Evolutionary conservation across 2,888 invertebrate species (phyloP).

Genomic region (Drosophila aldrichi): DNA sequence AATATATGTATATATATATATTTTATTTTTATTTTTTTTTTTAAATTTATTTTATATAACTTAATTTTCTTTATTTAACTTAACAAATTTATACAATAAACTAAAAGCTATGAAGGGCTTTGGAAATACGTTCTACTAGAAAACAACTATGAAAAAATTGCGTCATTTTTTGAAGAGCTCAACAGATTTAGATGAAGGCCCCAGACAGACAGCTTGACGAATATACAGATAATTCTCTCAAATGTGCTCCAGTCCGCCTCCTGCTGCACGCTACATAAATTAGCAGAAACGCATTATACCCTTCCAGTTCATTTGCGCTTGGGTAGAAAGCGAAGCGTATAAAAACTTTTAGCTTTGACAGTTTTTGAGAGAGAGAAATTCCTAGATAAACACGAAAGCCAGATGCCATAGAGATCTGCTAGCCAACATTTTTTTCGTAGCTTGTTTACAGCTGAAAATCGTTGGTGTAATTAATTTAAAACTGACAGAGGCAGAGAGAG

Average conservation of each 20-base stretch:
- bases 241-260: background rate
- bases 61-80: too few species aligned
- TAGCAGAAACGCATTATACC: background rate
- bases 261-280: background rate
- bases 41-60: too few species aligned
- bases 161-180: too few species aligned
- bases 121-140: too few species aligned
- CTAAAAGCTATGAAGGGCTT: too few species aligned
- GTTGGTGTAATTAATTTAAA: conserved; percentile 1
- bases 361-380: background rate
- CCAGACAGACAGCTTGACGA: background rate
- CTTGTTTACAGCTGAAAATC: conserved; percentile 8
- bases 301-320: background rate
- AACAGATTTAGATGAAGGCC: too few species aligned
- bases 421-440: background rate
- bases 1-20: too few species aligned
- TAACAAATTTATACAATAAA: too few species aligned
- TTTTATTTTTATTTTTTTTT: too few species aligned
- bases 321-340: background rate
- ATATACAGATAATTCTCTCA: background rate
- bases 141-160: too few species aligned
- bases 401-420: background rate
- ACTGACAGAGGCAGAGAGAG: background rate
- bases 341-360: background rate
- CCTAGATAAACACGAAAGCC: background rate